phyloP scores from a whole-genome alignment of 2,888 invertebrate species.

The Seira sanloemensis region DNA sequence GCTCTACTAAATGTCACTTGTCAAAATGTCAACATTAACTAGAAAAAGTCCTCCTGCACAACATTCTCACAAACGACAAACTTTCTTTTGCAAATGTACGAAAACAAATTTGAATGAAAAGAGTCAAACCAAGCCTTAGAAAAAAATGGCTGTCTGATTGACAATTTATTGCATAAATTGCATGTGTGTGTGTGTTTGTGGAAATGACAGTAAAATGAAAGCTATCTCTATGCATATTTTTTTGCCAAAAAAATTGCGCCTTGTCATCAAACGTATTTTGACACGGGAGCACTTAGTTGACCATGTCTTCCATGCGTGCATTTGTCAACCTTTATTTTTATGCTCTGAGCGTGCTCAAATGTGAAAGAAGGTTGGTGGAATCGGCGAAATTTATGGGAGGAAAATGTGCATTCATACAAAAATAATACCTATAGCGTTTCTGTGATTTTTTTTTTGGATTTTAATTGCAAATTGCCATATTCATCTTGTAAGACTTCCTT shows the following conservation, averaged over 20 bases:
- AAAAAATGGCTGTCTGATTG: slow-evolving; percentile 29
- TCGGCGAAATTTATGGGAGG: neutral
- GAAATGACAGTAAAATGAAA: slow-evolving; percentile 37
- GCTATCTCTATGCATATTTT: slow-evolving; percentile 2
- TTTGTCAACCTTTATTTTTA: slow-evolving; percentile 13
- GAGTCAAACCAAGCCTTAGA: neutral
- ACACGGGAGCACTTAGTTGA: slow-evolving; percentile 27
- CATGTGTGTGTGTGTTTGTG: neutral
- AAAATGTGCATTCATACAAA: neutral
- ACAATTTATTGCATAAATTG: slow-evolving; percentile 38
- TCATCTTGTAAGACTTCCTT: slow-evolving; percentile 32
- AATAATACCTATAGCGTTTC: neutral
- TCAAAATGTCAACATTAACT: slow-evolving; percentile 57
- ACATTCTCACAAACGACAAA: slow-evolving; percentile 24
- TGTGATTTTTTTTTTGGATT: slow-evolving; percentile 20
- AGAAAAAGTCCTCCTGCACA: slow-evolving; percentile 20
- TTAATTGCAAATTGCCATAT: slow-evolving; percentile 57
- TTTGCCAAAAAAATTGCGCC: neutral
- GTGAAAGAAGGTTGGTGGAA: neutral
- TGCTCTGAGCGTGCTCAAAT: neutral
- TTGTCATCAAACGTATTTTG: slow-evolving; percentile 12
- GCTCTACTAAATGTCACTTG: slow-evolving; percentile 59
- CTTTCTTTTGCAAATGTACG: neutral
- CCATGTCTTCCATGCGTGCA: neutral
- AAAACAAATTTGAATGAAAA: slow-evolving; percentile 13